Conservation (phyloP, 2,888 invertebrate species). For the Cylindroiulus punctatus region DNA sequence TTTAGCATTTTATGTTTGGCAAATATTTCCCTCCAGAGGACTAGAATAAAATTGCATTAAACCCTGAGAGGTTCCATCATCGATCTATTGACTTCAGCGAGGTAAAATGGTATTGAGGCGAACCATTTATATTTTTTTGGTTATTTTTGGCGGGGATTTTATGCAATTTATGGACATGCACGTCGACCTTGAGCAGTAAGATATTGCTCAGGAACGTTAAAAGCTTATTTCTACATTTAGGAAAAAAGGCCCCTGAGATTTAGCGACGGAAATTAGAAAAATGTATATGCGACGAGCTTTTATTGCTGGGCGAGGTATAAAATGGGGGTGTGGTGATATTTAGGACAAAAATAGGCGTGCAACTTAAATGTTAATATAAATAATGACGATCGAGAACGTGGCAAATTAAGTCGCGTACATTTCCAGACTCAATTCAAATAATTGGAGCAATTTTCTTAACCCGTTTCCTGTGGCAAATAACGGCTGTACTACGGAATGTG, state of each 20-base stretch:
- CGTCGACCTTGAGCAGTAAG: neutral
- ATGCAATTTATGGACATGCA: neutral
- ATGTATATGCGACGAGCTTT: neutral
- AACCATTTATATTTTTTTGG: neutral
- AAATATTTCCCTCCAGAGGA: constrained; percentile 23
- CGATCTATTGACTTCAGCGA: neutral
- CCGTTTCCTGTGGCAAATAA: neutral
- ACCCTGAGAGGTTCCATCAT: neutral
- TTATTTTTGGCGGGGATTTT: neutral
- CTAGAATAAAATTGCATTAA: neutral
- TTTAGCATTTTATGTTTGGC: constrained; percentile 11
- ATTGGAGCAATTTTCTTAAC: neutral
- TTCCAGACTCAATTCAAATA: neutral
- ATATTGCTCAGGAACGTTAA: neutral
- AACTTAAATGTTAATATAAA: constrained; percentile 16
- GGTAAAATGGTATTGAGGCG: neutral
- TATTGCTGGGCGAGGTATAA: neutral
- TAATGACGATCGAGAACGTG: neutral
- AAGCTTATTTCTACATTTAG: neutral
- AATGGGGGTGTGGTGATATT: neutral
- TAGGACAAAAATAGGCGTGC: neutral
- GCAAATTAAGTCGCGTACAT: neutral
- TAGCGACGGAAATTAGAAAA: neutral
- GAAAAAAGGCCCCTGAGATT: neutral
- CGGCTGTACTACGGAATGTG: neutral